Evolutionary conservation across 2,888 invertebrate species (phyloP).

Genomic region (Pterobdella sp.): DNA sequence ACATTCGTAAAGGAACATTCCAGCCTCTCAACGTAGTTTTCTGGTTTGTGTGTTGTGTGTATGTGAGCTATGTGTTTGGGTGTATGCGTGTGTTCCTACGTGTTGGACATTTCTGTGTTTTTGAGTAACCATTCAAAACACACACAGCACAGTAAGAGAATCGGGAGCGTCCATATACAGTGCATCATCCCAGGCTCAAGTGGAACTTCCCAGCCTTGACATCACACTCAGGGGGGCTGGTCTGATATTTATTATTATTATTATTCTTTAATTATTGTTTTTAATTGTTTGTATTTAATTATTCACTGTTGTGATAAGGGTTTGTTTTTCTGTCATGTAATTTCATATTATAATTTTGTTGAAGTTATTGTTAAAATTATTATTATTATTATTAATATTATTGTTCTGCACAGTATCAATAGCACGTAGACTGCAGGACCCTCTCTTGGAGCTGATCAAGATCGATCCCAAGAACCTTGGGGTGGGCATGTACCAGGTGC

Average conservation of each 20-base stretch:
- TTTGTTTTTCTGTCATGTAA: background rate
- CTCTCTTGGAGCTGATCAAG: conserved; percentile 81
- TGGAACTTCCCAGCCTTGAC: conserved; percentile 76
- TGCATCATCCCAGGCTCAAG: conserved; percentile 70
- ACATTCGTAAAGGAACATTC: conserved; percentile 58
- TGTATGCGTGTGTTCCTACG: background rate
- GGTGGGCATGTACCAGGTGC: conserved; percentile 74
- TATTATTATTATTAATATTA: background rate
- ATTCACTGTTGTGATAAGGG: background rate
- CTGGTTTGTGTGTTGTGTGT: conserved; percentile 42
- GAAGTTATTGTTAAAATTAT: background rate
- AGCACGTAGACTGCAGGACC: conserved; percentile 79
- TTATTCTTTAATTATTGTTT: conserved; percentile 4
- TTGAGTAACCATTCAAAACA: background rate
- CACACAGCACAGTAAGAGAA: conserved; percentile 75
- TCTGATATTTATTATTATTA: conserved; percentile 42
- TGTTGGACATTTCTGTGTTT: background rate
- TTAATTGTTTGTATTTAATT: background rate
- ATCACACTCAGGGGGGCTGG: conserved; percentile 72
- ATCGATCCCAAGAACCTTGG: conserved; percentile 85
- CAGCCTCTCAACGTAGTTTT: conserved; percentile 57
- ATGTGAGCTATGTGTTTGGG: background rate
- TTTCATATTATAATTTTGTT: background rate
- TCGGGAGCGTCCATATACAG: conserved; percentile 88
- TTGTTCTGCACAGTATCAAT: conserved; percentile 55